These are phyloP conservation scores for Lates japonicus DNA, from an alignment of 2,797 vertebrate species.

Conservation along the genomic window DNA sequence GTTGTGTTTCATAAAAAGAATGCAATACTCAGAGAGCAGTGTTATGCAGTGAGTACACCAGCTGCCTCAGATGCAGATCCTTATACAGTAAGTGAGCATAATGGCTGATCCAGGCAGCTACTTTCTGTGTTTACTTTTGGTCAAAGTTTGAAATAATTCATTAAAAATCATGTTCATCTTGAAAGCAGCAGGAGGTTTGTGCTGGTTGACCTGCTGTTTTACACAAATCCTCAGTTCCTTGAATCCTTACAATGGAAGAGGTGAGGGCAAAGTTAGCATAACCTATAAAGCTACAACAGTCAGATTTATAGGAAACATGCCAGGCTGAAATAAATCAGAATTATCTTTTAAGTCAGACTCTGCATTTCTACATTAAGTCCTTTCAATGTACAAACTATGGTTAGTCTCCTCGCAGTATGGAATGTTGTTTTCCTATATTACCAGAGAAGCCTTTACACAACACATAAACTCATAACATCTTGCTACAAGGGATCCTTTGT, in stretches of 20 bases:
- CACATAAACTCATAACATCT: slow-evolving; percentile 29
- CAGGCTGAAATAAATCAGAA: background rate
- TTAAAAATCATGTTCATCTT: no score
- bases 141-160: no score
- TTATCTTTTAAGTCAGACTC: background rate
- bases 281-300: background rate
- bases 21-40: no score
- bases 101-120: no score
- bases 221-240: background rate
- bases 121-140: no score
- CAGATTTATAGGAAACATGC: background rate
- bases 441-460: slow-evolving; percentile 54
- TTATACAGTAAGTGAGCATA: no score
- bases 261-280: background rate
- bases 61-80: no score
- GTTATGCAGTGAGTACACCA: no score
- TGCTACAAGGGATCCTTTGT: slow-evolving; percentile 65
- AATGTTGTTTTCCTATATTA: slow-evolving; percentile 25
- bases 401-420: background rate
- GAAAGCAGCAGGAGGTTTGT: no score
- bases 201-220: no score
- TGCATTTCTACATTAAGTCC: background rate
- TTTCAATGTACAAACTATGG: background rate
- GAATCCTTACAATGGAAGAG: background rate
- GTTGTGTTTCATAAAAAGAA: no score